Conservation (phyloP, 2,113 vertebrate genomes). For the Podocnemis expansa region DNA sequence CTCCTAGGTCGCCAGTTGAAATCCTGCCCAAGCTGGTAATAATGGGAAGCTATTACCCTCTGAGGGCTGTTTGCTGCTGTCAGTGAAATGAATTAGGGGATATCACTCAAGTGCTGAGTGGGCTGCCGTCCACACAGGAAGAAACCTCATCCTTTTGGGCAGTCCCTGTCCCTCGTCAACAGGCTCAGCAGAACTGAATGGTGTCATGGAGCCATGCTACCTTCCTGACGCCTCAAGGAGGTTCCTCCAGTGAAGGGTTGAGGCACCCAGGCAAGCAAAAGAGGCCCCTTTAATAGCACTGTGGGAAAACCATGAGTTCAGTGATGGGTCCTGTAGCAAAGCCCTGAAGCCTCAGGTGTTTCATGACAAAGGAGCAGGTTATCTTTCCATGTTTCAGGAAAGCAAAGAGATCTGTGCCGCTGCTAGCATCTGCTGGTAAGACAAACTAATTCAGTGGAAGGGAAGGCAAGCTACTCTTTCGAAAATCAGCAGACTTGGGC, state of each 20-base stretch:
- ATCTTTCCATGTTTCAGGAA: background rate
- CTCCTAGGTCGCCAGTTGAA: conserved; percentile 63
- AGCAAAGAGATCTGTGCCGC: background rate
- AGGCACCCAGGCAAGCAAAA: background rate
- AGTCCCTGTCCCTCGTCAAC: background rate
- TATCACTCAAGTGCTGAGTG: background rate
- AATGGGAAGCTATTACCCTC: conserved; percentile 67
- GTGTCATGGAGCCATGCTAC: accelerated
- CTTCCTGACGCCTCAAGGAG: background rate
- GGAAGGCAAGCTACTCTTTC: background rate
- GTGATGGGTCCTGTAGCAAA: background rate
- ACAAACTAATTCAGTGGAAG: background rate
- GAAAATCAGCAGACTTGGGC: background rate
- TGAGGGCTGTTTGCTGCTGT: conserved; percentile 29
- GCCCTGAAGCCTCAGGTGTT: background rate
- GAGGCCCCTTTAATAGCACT: background rate
- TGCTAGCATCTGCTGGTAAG: background rate
- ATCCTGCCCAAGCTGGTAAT: conserved; percentile 63
- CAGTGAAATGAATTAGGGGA: conserved; percentile 36
- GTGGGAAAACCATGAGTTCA: background rate
- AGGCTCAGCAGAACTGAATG: accelerated
- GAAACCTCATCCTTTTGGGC: accelerated
- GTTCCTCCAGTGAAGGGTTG: background rate
- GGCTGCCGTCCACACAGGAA: background rate
- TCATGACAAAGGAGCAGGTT: background rate